Base-by-base conservation (phyloP, 2,888 invertebrate genomes). In the Petrolisthes cinctipes region DNA sequence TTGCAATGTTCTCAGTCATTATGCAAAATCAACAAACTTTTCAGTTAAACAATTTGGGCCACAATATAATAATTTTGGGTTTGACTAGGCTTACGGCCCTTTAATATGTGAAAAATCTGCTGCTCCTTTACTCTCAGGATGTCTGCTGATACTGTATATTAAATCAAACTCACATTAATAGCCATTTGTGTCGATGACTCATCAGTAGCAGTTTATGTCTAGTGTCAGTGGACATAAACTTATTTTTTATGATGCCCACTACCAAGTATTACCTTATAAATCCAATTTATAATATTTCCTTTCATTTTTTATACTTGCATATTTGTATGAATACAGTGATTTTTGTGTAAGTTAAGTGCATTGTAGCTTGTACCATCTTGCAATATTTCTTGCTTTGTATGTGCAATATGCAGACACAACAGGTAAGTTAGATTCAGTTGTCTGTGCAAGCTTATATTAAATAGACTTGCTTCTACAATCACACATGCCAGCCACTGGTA, bases 351-450 rank as follows among this genome's bases (percentile, higher is more conserved):
- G 56, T 56, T n/a, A n/a, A 80, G 53, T 37, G 9, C 20, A 17
- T 79, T 80, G 80, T 56, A 56, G 78, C 57, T 80, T 80, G 56
- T 17, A 79, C 78, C 51, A 54, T 56, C 56, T 80, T 56, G 82
- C 71, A 82, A 71, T 82, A 71, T 54, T 54, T 61, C 61, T 9
- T 57, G 14, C 71, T 54, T 71, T 82, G 56, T 71, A 53, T 82
- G 82, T 82, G 82, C 82, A 82, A 82, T 82, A 82, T 82, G 54
- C 71, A 82, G 71, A 82, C 82, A 82, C 71, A 71, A 82, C 82
- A 68, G n/a, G 51, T 37, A n/a, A 61, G 17, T 11, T 20, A 61
- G 56, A n/a, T 80, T 80, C 20, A 11, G 14, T 80, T 56, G n/a
- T 37, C 51, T 6, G 23, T 17, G 23, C 11, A 11, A 37, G 23